Evolutionary conservation across 2,888 invertebrate genomes (phyloP).

Genomic region (Lithosia quadra): DNA sequence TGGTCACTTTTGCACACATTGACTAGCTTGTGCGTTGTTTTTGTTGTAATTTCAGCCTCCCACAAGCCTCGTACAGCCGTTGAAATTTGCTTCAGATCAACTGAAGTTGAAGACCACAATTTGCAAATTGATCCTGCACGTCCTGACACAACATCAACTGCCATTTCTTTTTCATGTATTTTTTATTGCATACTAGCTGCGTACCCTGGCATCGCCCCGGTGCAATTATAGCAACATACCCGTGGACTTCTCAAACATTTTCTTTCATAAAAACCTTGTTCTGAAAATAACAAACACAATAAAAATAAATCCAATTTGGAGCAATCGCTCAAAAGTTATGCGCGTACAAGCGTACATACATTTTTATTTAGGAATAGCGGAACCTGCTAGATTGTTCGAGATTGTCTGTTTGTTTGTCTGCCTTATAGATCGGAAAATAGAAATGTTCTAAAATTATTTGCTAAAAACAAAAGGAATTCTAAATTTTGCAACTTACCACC

Average conservation of each 20-base stretch:
- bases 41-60: conserved; percentile 74
- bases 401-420: background rate
- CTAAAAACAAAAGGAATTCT: background rate
- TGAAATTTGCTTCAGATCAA: background rate
- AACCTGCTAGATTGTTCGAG: background rate
- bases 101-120: conserved; percentile 11
- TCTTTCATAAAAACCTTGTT: no score
- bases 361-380: no score
- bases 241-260: no score
- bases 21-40: conserved; percentile 69
- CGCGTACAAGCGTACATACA: no score
- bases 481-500: no score
- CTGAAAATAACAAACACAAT: no score
- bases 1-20: conserved; percentile 82
- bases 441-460: background rate
- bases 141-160: background rate
- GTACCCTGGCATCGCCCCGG: no score
- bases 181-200: no score
- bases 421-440: background rate
- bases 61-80: conserved; percentile 15
- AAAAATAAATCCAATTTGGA: no score
- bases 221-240: no score
- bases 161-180: background rate
- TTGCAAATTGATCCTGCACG: conserved; percentile 6
- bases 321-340: no score